phyloP scores from a whole-genome alignment of 2,113 vertebrate genomes.

The Benitochromis conjunctus region DNA sequence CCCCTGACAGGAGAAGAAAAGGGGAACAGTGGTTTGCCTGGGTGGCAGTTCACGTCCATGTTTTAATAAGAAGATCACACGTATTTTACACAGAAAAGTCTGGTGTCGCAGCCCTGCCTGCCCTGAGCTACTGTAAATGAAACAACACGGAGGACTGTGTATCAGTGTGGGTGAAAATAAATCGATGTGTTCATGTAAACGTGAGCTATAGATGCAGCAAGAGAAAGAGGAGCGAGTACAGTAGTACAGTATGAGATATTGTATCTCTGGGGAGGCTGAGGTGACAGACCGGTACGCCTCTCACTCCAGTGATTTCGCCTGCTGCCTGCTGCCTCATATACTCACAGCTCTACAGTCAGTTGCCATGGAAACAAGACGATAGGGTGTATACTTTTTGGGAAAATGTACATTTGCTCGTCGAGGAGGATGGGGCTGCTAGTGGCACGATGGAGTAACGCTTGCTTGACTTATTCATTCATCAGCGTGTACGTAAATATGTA shows the following conservation, averaged over 20 bases:
- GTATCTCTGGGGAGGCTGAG: constrained; percentile 50
- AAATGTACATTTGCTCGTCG: constrained; percentile 43
- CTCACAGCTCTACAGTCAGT: constrained; percentile 66
- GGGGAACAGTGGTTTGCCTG: not conserved
- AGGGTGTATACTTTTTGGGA: constrained; percentile 56
- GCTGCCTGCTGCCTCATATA: constrained; percentile 57
- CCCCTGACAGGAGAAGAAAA: not conserved
- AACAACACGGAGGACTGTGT: not conserved
- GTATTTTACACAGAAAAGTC: not conserved
- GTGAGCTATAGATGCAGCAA: not conserved
- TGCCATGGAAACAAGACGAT: constrained; percentile 76
- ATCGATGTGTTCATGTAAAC: not conserved
- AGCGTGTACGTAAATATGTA: not conserved
- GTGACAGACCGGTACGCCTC: constrained; percentile 64
- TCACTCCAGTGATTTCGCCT: constrained; percentile 59
- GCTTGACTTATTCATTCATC: constrained; percentile 5
- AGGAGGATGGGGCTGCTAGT: not conserved
- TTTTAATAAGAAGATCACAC: constrained; percentile 19
- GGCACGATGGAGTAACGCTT: not conserved
- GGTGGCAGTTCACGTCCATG: not conserved
- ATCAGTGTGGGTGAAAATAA: not conserved
- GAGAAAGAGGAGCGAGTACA: constrained; percentile 30
- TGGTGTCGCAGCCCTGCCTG: not conserved
- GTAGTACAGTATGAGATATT: constrained; percentile 59
- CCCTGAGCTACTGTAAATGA: not conserved